phyloP scores from a whole-genome alignment of 2,113 vertebrate genomes.

The Neogobius melanostomus region DNA sequence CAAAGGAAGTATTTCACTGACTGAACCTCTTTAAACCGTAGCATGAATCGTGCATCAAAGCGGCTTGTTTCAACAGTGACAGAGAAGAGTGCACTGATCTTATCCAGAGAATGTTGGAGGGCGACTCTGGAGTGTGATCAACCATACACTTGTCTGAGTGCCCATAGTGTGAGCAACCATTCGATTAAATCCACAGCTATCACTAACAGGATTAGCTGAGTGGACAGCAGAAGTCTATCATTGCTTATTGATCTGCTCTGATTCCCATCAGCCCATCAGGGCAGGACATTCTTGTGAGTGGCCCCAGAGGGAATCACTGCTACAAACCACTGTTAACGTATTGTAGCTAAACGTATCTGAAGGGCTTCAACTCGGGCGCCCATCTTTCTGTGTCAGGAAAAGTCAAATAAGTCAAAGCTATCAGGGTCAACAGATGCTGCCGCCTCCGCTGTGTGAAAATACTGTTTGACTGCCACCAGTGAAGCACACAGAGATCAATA shows the following conservation, averaged over 20 bases:
- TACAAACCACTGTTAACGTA: slow-evolving; percentile 34
- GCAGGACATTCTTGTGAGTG: slow-evolving; percentile 57
- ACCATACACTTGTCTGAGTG: slow-evolving; percentile 32
- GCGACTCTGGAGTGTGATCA: slow-evolving; percentile 44
- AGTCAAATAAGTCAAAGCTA: slow-evolving; percentile 77
- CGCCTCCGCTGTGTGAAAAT: slow-evolving; percentile 32
- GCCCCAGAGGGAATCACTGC: slow-evolving; percentile 59
- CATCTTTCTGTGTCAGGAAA: slow-evolving; percentile 68
- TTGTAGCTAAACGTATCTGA: slow-evolving; percentile 49
- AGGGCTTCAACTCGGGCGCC: slow-evolving; percentile 49
- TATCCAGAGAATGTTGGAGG: slow-evolving; percentile 63
- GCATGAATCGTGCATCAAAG: slow-evolving; percentile 61
- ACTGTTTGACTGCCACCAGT: slow-evolving; percentile 45
- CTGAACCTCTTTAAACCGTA: slow-evolving; percentile 39
- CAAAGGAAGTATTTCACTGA: slow-evolving; percentile 63
- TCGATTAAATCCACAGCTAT: slow-evolving; percentile 75
- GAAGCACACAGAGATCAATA: slow-evolving; percentile 45
- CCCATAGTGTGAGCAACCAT: slow-evolving; percentile 62
- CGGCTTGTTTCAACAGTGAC: slow-evolving; percentile 68
- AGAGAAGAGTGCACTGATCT: slow-evolving; percentile 62
- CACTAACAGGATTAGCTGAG: slow-evolving; percentile 78
- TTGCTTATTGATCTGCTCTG: slow-evolving; percentile 76
- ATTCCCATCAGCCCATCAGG: slow-evolving; percentile 74
- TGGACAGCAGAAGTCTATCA: slow-evolving; percentile 80
- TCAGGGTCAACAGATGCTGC: slow-evolving; percentile 70